These are phyloP conservation scores for Spodoptera littoralis DNA, from an alignment of 2,888 invertebrate genomes.

Conservation along the genomic window DNA sequence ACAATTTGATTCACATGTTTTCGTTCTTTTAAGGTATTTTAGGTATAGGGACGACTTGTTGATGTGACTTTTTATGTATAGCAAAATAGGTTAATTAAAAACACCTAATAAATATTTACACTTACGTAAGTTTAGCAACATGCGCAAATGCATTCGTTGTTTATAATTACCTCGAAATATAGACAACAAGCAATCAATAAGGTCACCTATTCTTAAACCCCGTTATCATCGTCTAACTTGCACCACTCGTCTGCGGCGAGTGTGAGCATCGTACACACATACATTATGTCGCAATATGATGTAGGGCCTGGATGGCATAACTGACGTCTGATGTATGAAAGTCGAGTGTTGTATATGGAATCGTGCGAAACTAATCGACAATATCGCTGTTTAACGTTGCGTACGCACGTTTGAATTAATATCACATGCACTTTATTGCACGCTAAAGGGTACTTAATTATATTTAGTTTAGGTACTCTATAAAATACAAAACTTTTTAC, in stretches of 20 bases:
- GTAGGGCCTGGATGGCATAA: conserved; percentile 50
- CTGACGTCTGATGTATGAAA: conserved; percentile 54
- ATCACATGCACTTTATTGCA: conserved; percentile 41
- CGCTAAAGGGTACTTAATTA: conserved; percentile 13
- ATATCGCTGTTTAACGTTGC: conserved; percentile 54
- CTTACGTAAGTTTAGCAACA: too few species aligned
- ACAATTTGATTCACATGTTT: too few species aligned
- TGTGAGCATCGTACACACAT: conserved; percentile 34
- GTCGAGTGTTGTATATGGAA: conserved; percentile 54
- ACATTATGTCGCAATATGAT: conserved; percentile 54
- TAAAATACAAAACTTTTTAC: too few species aligned
- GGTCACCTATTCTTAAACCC: conserved; percentile 3
- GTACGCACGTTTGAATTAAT: conserved; percentile 41
- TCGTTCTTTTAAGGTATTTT: too few species aligned
- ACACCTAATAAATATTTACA: too few species aligned
- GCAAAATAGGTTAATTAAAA: too few species aligned
- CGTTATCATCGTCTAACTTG: conserved; percentile 24
- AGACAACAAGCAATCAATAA: too few species aligned
- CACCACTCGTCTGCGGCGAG: conserved; percentile 25
- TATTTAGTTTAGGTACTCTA: not conserved
- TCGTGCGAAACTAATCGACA: conserved; percentile 65
- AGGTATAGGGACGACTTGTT: too few species aligned
- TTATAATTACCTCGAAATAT: too few species aligned
- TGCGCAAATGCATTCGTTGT: too few species aligned
- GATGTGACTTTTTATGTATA: too few species aligned